Base-by-base conservation (phyloP, 2,888 invertebrate species). In the Blastobasis adustella region DNA sequence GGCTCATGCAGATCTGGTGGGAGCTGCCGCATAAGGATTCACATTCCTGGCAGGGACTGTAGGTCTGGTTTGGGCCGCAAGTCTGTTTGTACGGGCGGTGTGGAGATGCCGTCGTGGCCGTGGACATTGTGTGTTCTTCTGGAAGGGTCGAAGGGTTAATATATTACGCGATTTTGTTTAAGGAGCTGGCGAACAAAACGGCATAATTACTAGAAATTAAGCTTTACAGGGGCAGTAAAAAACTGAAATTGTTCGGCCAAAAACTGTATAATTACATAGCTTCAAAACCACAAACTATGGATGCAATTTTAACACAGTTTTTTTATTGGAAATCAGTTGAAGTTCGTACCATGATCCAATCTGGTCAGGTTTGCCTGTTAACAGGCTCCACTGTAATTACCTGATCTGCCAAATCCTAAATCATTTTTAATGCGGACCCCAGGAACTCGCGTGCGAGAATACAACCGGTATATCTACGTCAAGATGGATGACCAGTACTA, bases 21-120 rank as follows among this genome's bases (percentile, higher is more conserved):
- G 71, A 74, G 52, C 73, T 63, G 10, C 57, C 61, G 58, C 82
- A 83, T 41, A 72, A 69, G 52, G 63, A 74, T 58, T 76, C 77
- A 49, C 78, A 76, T 9, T 56, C 57, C 47, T 65, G 65, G 44
- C 79, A 82, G 2, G 57, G 52, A 40, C 65, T 71, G 64, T 70
- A 82, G 0, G 66, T 65, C 54, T 79, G 71, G 61, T 69, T 61
- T 0, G 53, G 52, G 0, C 66, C 68, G 53, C 82, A 82, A 7
- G 62, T 60, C 56, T 62, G 56, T 39, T 67, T 57, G 58, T 62
- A 61, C 0, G 66, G 57, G 4, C 58, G 58, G 23, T 3, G 23
- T 23, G 23, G 23, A 23, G 23, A 3, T 3, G 23, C 23, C 3
- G 10, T 50, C 39, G 7, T 45, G 49, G 10, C 52, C 52, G 41